phyloP scores from a whole-genome alignment of 2,888 invertebrate species.

The Holacanthella duospinosa region DNA sequence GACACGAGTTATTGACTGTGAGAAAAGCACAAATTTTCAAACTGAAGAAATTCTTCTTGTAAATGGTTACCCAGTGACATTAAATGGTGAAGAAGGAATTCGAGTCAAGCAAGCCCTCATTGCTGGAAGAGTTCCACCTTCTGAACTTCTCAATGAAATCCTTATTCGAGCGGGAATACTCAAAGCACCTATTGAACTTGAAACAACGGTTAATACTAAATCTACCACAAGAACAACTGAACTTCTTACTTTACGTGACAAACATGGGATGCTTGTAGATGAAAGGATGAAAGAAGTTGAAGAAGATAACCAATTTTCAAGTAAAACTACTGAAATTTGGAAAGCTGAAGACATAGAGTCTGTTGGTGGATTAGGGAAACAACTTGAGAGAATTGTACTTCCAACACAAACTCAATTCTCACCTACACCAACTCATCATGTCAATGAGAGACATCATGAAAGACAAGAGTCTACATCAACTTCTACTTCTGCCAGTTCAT shows the following conservation, averaged over 20 bases:
- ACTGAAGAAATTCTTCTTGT: slow-evolving; percentile 61
- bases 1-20: slow-evolving; percentile 60
- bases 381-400: not conserved
- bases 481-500: not conserved
- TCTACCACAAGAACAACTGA: slow-evolving; percentile 60
- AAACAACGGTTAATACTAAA: slow-evolving; percentile 60
- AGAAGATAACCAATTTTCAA: slow-evolving; percentile 59
- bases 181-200: slow-evolving; percentile 57
- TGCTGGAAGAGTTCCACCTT: slow-evolving; percentile 50
- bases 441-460: not conserved
- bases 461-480: not conserved
- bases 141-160: slow-evolving; percentile 58
- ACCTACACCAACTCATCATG: not conserved
- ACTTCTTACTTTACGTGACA: slow-evolving; percentile 54
- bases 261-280: slow-evolving; percentile 56
- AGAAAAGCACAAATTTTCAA: slow-evolving; percentile 58
- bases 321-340: slow-evolving; percentile 40
- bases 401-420: not conserved
- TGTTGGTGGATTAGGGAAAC: not conserved
- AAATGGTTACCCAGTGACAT: slow-evolving; percentile 57
- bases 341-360: slow-evolving; percentile 15
- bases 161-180: slow-evolving; percentile 53
- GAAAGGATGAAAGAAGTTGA: slow-evolving; percentile 59
- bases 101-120: slow-evolving; percentile 58
- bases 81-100: slow-evolving; percentile 57